Evolutionary conservation across 2,113 vertebrate genomes (phyloP).

Genomic region (Hyaena hyaena): DNA sequence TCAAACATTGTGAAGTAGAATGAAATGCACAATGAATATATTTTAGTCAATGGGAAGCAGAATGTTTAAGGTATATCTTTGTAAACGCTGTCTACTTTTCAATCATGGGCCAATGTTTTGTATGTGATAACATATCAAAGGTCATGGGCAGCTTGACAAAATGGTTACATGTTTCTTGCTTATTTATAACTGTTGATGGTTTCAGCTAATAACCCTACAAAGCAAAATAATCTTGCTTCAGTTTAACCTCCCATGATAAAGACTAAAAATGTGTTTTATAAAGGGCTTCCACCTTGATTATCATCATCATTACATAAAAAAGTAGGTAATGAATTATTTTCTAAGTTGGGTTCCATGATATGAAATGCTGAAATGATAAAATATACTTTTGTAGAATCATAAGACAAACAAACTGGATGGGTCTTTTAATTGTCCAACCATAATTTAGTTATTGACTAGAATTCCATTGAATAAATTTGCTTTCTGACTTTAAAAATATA

Average conservation of each 20-base stretch:
- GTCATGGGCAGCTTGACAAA: neutral
- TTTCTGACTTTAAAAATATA: neutral
- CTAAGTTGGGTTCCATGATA: neutral
- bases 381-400: neutral
- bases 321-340: conserved; percentile 39
- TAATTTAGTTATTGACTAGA: neutral
- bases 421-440: neutral
- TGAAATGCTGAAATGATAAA: conserved; percentile 54
- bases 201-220: neutral
- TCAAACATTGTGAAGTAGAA: neutral
- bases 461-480: neutral
- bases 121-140: neutral
- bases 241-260: neutral
- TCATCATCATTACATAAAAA: conserved; percentile 9
- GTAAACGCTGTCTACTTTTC: neutral
- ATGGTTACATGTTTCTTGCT: neutral
- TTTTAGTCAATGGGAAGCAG: neutral
- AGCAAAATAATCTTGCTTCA: neutral
- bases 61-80: neutral
- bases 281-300: neutral
- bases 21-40: neutral
- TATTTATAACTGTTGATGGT: neutral
- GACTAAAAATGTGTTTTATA: conserved; percentile 26
- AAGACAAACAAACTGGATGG: conserved; percentile 1
- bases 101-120: neutral